Base-by-base conservation (phyloP, 2,888 invertebrate species). In the Tridacna crocea region DNA sequence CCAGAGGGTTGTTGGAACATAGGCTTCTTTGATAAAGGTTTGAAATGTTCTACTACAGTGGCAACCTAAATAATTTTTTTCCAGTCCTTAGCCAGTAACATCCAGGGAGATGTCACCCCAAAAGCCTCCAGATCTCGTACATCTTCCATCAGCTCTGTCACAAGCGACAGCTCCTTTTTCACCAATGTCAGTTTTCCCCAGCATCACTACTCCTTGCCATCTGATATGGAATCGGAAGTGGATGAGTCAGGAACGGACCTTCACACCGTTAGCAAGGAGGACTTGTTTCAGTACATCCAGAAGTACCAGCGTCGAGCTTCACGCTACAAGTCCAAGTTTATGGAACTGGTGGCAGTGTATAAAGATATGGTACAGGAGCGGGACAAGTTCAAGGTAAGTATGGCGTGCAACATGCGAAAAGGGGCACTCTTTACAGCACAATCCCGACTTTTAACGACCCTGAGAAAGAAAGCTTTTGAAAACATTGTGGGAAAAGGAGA, bases 221-320 rank as follows among this genome's bases (percentile, higher is more conserved):
- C 92, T 13, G 92, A 92, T 80, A 88, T 90, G 63, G 92, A 92
- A 81, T 92, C 92, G 72, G 92, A 92, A 75, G 87, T 92, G 75
- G 92, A 92, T 63, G 92, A 92, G 51, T 88, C 75, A 0, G 83
- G 88, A 0, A 87, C 90, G 3, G 89, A 90, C 72, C 82, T 92
- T 0, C 89, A 91, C 72, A 85, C 88, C 10, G 88, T 91, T 76
- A 90, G 88, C 72, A 92, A 92, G 68, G 92, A 92, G 48, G 92
- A 92, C 70, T 85, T 92, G 19, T 92, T 91, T 75, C 88, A 88
- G 58, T 87, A 91, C 63, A 89, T 92, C 55, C 91, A 91, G 82
- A 89, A 90, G 74, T 91, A 90, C 80, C 91, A 92, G 77, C 84
- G 90, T 17, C 82, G 92, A 48, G 90, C 91, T n/a, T 84, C 90